These are phyloP conservation scores for Fissipunctia ypsillon DNA, from an alignment of 2,888 invertebrate genomes.

Conservation along the genomic window DNA sequence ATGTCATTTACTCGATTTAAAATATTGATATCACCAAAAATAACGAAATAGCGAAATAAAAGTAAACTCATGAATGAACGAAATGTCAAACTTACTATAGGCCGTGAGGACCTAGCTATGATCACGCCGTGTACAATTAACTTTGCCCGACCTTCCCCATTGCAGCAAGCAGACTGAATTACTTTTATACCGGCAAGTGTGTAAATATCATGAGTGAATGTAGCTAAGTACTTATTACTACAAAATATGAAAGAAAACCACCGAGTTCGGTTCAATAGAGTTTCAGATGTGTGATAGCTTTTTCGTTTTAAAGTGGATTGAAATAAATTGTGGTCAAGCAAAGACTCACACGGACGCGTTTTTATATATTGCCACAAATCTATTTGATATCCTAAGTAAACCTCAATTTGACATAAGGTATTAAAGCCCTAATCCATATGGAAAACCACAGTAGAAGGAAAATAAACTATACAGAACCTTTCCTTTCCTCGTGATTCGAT, in stretches of 20 bases:
- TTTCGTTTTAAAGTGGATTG: neutral
- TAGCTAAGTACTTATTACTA: constrained; percentile 9
- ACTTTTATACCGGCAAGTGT: constrained; percentile 8
- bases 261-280: constrained; percentile 14
- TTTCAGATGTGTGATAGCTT: constrained; percentile 28
- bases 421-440: constrained; percentile 14
- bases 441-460: constrained; percentile 23
- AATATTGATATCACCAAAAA: no score
- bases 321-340: neutral
- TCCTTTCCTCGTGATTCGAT: constrained; percentile 2
- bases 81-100: no score
- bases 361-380: constrained; percentile 9
- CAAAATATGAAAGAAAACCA: constrained; percentile 52
- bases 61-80: no score
- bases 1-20: no score
- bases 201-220: constrained; percentile 21
- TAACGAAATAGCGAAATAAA: no score
- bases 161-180: neutral
- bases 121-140: no score
- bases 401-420: neutral
- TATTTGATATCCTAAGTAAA: constrained; percentile 14
- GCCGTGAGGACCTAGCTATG: no score
- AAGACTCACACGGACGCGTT: neutral
- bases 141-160: no score
- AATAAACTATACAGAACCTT: constrained; percentile 1